Evolutionary conservation across 2,888 invertebrate species (phyloP).

Genomic region (Dorcus hopei): DNA sequence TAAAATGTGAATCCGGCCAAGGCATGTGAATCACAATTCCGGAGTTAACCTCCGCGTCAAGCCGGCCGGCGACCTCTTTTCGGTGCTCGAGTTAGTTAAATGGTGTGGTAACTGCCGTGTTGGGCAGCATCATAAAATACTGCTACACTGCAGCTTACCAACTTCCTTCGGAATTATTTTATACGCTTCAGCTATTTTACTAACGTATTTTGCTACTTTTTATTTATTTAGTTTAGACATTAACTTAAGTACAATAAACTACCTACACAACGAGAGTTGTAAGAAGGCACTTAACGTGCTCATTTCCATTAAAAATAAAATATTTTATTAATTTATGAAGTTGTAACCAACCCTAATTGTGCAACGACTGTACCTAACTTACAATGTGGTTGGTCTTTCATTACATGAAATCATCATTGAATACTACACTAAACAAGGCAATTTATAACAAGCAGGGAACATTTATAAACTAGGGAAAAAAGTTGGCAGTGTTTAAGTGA

Average conservation of each 20-base stretch:
- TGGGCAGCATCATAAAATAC: constrained; percentile 20
- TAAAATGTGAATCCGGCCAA: constrained; percentile 24
- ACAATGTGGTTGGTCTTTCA: too few relatives aligned
- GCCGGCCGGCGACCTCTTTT: constrained; percentile 14
- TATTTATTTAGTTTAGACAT: too few relatives aligned
- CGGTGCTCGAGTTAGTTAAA: constrained; percentile 21
- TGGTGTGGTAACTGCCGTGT: constrained; percentile 25
- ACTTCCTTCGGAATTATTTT: constrained; percentile 20
- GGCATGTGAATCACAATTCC: constrained; percentile 15
- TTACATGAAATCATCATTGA: too few relatives aligned
- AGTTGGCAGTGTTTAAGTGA: constrained; percentile 15
- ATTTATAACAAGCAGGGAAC: background rate
- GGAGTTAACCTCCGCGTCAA: background rate
- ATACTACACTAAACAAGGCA: background rate
- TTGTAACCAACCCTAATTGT: too few relatives aligned
- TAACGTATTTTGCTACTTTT: too few relatives aligned
- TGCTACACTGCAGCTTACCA: constrained; percentile 6
- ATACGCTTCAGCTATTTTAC: constrained; percentile 14
- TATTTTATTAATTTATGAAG: too few relatives aligned
- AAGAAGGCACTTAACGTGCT: too few relatives aligned
- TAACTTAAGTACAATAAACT: too few relatives aligned
- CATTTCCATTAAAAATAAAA: too few relatives aligned
- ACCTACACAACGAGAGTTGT: too few relatives aligned
- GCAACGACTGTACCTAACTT: too few relatives aligned
- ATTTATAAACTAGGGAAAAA: constrained; percentile 8